phyloP scores from a whole-genome alignment of 2,888 invertebrate genomes.

The Apodemia hepburni region DNA sequence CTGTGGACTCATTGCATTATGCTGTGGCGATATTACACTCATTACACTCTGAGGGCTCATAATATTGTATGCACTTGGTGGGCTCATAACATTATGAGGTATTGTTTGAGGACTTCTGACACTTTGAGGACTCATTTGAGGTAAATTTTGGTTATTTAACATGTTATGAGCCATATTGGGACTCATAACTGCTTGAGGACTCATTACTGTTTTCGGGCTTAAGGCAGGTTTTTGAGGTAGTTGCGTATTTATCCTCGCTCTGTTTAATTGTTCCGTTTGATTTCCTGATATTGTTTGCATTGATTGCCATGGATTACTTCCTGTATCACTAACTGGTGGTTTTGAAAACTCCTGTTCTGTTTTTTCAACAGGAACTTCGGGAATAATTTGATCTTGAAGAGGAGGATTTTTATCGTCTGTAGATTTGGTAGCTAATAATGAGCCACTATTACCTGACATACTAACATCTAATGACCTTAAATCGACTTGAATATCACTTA shows the following conservation, averaged over 20 bases:
- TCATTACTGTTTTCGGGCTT: constrained; percentile 65
- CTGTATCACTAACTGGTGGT: constrained; percentile 43
- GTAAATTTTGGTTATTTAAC: constrained; percentile 69
- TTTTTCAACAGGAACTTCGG: constrained; percentile 55
- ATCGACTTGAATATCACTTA: constrained; percentile 79
- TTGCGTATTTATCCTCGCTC: constrained; percentile 53
- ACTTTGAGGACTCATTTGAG: constrained; percentile 72
- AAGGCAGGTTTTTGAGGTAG: constrained; percentile 59
- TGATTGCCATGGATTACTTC: constrained; percentile 61
- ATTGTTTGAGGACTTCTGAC: constrained; percentile 66
- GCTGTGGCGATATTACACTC: constrained; percentile 74
- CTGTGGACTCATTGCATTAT: constrained; percentile 72
- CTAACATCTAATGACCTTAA: constrained; percentile 78
- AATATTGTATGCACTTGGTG: constrained; percentile 64
- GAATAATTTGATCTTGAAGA: constrained; percentile 65
- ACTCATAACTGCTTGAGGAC: constrained; percentile 60
- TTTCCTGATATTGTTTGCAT: constrained; percentile 67
- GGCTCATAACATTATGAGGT: constrained; percentile 65
- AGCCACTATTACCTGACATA: constrained; percentile 74
- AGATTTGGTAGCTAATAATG: constrained; percentile 61
- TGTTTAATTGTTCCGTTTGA: constrained; percentile 61
- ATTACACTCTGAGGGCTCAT: constrained; percentile 74
- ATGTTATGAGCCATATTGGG: constrained; percentile 64
- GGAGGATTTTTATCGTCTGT: constrained; percentile 63
- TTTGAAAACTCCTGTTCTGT: constrained; percentile 54